Percentiles rank a stretch among this genome's conserved stretches.
phyloP scores from a whole-genome alignment of 2,888 invertebrate genomes.

The Bhutanitis thaidina region DNA sequence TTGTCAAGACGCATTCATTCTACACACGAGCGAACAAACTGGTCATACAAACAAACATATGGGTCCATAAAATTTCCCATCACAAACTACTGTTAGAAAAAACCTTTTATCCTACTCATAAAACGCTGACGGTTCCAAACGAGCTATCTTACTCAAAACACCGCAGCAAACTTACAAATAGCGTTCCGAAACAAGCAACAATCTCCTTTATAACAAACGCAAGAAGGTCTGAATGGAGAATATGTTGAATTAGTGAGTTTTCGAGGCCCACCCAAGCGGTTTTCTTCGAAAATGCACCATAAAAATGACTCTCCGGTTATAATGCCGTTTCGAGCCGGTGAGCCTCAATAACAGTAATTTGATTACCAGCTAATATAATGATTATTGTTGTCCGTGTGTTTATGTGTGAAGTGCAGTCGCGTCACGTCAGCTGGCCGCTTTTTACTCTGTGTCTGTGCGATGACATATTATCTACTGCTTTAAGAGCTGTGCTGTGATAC shows the following conservation, averaged over 20 bases:
- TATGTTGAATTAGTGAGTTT: slow-evolving; percentile 23
- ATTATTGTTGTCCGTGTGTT: slow-evolving; percentile 13
- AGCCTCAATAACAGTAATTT: slow-evolving; percentile 33
- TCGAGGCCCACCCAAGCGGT: slow-evolving; percentile 54
- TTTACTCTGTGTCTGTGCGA: neutral
- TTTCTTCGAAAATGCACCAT: slow-evolving; percentile 51
- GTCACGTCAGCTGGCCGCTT: neutral
- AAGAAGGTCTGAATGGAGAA: slow-evolving; percentile 23
- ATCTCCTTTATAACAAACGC: slow-evolving; percentile 19
- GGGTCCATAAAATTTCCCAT: slow-evolving; percentile 28
- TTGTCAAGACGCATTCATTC: neutral
- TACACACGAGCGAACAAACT: slow-evolving; percentile 1
- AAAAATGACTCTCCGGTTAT: slow-evolving; percentile 45
- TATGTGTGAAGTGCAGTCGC: slow-evolving; percentile 18
- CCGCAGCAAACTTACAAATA: slow-evolving; percentile 10
- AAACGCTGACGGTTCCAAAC: slow-evolving; percentile 44
- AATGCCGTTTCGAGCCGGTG: slow-evolving; percentile 26
- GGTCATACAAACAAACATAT: slow-evolving; percentile 14
- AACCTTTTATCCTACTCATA: slow-evolving; percentile 46
- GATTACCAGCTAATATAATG: slow-evolving; percentile 32
- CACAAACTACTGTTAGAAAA: slow-evolving; percentile 34
- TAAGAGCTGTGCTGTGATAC: neutral
- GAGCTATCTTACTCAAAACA: slow-evolving; percentile 31
- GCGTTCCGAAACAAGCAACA: slow-evolving; percentile 15
- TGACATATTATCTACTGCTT: neutral